Evolutionary conservation across 2,888 invertebrate genomes (phyloP).

Genomic region (Lepidonotus clava): DNA sequence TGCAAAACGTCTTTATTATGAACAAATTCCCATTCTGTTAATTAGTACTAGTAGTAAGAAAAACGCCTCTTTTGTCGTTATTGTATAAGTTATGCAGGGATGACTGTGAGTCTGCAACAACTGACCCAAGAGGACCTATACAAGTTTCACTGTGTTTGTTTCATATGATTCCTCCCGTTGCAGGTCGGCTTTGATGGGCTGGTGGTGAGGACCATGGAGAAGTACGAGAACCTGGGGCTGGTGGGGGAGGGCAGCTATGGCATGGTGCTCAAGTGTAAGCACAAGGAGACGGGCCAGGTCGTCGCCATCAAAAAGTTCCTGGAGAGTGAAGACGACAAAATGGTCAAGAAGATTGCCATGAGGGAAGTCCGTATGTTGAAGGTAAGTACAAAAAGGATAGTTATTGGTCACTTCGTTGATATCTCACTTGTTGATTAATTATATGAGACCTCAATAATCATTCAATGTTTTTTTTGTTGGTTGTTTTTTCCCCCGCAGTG

Average conservation of each 20-base stretch:
- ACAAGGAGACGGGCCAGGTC: slow-evolving; percentile 94
- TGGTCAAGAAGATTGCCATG: slow-evolving; percentile 96
- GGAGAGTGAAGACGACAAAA: slow-evolving; percentile 97
- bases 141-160: too few species aligned
- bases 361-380: slow-evolving; percentile 96
- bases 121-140: too few species aligned
- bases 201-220: slow-evolving; percentile 77
- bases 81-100: too few species aligned
- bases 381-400: slow-evolving; percentile 82
- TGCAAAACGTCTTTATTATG: too few species aligned
- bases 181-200: slow-evolving; percentile 48
- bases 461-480: background rate
- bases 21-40: too few species aligned
- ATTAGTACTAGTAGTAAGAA: too few species aligned
- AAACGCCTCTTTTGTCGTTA: too few species aligned
- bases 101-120: too few species aligned
- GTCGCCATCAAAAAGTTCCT: slow-evolving; percentile 98
- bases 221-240: slow-evolving; percentile 95
- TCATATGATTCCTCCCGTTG: background rate
- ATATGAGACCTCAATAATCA: background rate
- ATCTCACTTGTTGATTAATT: background rate
- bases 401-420: background rate
- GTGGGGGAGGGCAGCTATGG: slow-evolving; percentile 98
- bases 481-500: background rate
- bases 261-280: slow-evolving; percentile 97